Percentiles rank a stretch among this genome's conserved stretches.
Evolutionary conservation across 2,113 vertebrate species (phyloP).

Genomic region (Xiphorhynchus elegans): DNA sequence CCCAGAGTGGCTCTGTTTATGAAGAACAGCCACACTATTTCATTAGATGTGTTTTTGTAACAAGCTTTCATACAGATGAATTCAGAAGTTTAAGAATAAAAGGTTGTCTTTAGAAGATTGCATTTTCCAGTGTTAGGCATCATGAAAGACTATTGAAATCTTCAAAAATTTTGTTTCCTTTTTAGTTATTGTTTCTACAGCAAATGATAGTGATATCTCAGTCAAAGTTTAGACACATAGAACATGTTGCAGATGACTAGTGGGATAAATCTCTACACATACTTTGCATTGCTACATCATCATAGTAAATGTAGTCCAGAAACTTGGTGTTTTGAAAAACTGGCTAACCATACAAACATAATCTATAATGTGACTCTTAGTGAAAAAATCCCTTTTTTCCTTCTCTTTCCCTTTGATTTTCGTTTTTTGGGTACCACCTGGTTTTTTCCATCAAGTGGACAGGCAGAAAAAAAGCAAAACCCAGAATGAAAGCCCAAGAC

Average conservation of each 20-base stretch:
- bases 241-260: not conserved
- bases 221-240: not conserved
- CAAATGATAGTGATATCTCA: not conserved
- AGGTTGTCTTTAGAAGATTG: not conserved
- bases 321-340: not conserved
- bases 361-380: not conserved
- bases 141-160: not conserved
- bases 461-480: not conserved
- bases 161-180: not conserved
- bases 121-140: not conserved
- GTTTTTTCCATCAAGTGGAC: not conserved
- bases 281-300: not conserved
- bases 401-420: not conserved
- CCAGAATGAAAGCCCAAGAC: not conserved
- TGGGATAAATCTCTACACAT: not conserved
- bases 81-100: conserved; percentile 13
- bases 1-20: conserved; percentile 24
- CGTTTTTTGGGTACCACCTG: not conserved
- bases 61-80: not conserved
- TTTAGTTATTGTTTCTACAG: not conserved
- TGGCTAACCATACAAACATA: not conserved
- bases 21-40: not conserved
- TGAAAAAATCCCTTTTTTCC: not conserved
- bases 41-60: conserved; percentile 54
- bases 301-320: not conserved